These are phyloP conservation scores for Drosophila rubida DNA, from an alignment of 2,888 invertebrate species.

Conservation along the genomic window DNA sequence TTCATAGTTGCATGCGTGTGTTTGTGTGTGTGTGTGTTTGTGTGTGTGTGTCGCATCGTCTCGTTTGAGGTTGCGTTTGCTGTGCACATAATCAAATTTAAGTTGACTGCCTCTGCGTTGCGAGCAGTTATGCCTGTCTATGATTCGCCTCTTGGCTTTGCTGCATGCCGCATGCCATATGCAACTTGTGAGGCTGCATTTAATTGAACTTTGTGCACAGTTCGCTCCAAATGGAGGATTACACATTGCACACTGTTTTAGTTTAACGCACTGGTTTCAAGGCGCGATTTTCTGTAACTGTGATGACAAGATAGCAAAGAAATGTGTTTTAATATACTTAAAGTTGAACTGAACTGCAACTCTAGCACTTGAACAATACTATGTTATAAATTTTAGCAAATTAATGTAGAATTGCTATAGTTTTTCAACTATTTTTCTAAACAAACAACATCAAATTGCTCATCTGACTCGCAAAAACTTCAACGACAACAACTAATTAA, in stretches of 20 bases:
- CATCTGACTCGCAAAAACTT: constrained; percentile 8
- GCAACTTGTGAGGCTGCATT: constrained; percentile 41
- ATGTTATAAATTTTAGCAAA: too few species aligned
- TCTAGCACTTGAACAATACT: too few species aligned
- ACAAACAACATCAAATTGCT: constrained; percentile 6
- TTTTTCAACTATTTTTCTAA: constrained; percentile 30
- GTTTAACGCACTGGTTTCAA: constrained; percentile 12
- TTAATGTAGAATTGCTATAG: background rate
- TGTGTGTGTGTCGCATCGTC: constrained; percentile 13
- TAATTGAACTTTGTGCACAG: constrained; percentile 57
- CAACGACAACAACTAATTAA: constrained; percentile 47
- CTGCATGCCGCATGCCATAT: constrained; percentile 17
- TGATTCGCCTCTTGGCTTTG: constrained; percentile 11
- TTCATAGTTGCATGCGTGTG: constrained; percentile 10
- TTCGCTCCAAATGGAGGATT: constrained; percentile 15
- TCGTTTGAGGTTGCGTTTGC: constrained; percentile 46
- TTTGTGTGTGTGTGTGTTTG: background rate
- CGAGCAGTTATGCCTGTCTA: constrained; percentile 21
- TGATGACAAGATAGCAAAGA: too few species aligned
- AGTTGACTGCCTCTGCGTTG: constrained; percentile 47
- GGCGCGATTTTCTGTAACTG: too few species aligned
- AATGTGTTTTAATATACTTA: too few species aligned
- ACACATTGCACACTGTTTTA: constrained; percentile 1
- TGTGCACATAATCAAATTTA: constrained; percentile 72
- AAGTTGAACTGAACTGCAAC: too few species aligned